Conservation (phyloP, 37 sponge, comb jelly and placozoan species). For the Hexactinellida sp. region DNA sequence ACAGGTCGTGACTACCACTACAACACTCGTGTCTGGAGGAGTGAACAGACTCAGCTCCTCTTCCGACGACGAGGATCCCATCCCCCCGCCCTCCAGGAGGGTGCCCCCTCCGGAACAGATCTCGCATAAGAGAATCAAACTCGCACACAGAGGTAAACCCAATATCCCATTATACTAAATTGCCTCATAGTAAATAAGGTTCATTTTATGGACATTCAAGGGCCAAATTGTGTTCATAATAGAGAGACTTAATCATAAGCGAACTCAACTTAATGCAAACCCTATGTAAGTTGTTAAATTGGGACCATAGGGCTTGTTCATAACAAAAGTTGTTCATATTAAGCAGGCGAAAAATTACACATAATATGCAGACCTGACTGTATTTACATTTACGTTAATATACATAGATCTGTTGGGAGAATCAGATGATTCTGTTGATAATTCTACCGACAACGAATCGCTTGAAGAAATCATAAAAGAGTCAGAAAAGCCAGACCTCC, state of each 20-base stretch:
- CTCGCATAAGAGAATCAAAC: neutral
- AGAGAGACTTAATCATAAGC: too few species aligned
- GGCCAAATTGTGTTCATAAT: too few species aligned
- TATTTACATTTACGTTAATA: neutral
- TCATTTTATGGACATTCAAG: too few species aligned
- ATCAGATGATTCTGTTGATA: constrained; percentile 12
- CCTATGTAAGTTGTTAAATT: too few species aligned
- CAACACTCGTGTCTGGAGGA: neutral
- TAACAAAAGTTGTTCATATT: too few species aligned
- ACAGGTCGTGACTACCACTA: constrained; percentile 4
- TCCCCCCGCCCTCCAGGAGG: neutral
- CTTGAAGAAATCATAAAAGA: neutral
- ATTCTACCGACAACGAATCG: neutral
- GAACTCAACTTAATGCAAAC: neutral
- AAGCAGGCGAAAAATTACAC: too few species aligned
- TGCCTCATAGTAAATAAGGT: too few species aligned
- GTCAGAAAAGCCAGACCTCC: neutral
- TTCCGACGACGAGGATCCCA: neutral
- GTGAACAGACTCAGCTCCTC: neutral
- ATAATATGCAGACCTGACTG: too few species aligned
- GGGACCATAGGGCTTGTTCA: too few species aligned
- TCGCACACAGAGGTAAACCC: neutral
- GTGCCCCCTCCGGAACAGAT: neutral
- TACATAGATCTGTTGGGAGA: neutral
- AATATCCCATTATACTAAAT: too few species aligned